Base-by-base conservation (phyloP, 2,113 vertebrate species). In the Phodopus roborovskii region DNA sequence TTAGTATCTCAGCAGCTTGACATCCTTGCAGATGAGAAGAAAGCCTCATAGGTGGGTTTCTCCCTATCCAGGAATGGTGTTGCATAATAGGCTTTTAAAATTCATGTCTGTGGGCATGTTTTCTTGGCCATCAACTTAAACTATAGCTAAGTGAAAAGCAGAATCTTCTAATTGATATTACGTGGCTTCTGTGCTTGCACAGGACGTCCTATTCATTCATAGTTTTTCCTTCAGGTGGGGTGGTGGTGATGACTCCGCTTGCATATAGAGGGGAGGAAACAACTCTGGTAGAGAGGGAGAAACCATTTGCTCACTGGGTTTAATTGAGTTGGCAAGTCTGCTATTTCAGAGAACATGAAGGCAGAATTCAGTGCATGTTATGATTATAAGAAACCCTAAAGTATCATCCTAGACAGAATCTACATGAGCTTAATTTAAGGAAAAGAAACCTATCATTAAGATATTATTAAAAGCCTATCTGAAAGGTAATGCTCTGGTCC, bases 41-140 rank as follows among this genome's bases (percentile, higher is more conserved):
- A 82, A 73, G 17, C 16, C 62, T 42, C 13, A 48, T 68, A 26
- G 39, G 3, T 78, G 48, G 30, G 64, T 89, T 71, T 75, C 26
- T 78, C 26, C 71, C 10, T 17, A 42, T 5, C 42, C 77, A 71
- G 71, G 77, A 86, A 86, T 71, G 5, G 1, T 42, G 48, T 71
- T 86, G 17, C 0, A 26, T 1, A n/a, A 22, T 24, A 56, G 15
- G 2, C 8, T 91, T 85, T n/a, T 1, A 20, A 85, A 66, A 2
- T 91, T 74, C 50, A 20, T 68, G 48, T 85, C 84, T 64, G 0
- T 53, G 48, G 24, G 5, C 83, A 92, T 36, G 39, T 91, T 83
- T 91, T 53, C 86, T 89, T 86, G 36, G 70, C 60, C 89, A 36
- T 56, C 86, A 95, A 33, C 20, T 39, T 91, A 79, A 92, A 16